Conservation (phyloP, 2,888 invertebrate species). For the Acronicta alni region DNA sequence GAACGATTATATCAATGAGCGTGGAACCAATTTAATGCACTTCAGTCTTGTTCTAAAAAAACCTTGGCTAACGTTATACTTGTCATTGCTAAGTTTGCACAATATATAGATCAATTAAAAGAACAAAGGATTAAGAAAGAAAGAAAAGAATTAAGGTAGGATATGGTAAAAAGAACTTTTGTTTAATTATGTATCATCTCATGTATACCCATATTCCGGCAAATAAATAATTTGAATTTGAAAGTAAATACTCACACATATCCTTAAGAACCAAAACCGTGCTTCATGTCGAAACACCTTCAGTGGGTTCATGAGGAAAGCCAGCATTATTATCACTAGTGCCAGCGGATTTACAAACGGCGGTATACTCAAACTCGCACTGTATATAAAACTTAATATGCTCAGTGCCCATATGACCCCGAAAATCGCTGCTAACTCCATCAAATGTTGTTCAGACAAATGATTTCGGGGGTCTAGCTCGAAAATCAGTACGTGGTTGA, state of each 20-base stretch:
- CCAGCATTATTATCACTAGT: constrained; percentile 93
- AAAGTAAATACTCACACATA: constrained; percentile 93
- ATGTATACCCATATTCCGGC: too few relatives aligned
- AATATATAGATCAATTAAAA: too few relatives aligned
- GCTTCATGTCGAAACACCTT: constrained; percentile 97
- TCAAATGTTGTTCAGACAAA: constrained; percentile 97
- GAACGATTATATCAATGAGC: constrained; percentile 14
- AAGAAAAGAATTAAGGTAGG: too few relatives aligned
- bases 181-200: too few relatives aligned
- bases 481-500: constrained; percentile 99
- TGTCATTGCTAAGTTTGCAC: background rate
- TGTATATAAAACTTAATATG: constrained; percentile 94
- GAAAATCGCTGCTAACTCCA: constrained; percentile 97
- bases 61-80: background rate
- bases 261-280: constrained; percentile 97
- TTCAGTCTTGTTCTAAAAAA: background rate
- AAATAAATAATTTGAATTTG: too few relatives aligned
- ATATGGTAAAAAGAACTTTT: too few relatives aligned
- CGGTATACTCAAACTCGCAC: constrained; percentile 95
- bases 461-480: constrained; percentile 98
- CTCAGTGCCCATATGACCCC: constrained; percentile 98
- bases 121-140: too few relatives aligned
- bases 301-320: constrained; percentile 97
- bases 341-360: constrained; percentile 97
- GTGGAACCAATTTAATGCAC: background rate